A percentile compares a stretch with the other conserved stretches of the same genome.
Evolutionary conservation across 2,113 vertebrate species (phyloP).

Genomic region (Prinia subflava): DNA sequence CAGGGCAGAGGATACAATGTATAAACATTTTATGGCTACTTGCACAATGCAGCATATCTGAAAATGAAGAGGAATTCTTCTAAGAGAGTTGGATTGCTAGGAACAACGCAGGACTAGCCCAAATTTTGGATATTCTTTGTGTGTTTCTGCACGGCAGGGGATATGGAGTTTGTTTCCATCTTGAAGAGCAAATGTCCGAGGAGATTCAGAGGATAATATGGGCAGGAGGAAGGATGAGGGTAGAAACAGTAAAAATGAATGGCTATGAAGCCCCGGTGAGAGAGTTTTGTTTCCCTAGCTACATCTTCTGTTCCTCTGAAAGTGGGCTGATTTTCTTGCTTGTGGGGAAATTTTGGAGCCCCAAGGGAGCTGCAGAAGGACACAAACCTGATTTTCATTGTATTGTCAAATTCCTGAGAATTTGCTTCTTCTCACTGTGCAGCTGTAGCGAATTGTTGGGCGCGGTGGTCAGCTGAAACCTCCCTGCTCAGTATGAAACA

Average conservation of each 20-base stretch:
- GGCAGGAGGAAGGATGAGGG: not conserved
- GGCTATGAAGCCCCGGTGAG: not conserved
- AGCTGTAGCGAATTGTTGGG: not conserved
- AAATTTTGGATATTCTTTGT: not conserved
- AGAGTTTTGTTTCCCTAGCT: not conserved
- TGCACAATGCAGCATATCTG: not conserved
- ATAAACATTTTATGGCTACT: not conserved
- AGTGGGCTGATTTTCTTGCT: not conserved
- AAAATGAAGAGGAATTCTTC: not conserved
- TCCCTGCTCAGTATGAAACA: not conserved
- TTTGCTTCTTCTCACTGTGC: not conserved
- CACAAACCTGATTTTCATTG: not conserved
- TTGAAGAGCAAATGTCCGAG: not conserved
- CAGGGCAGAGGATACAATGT: not conserved
- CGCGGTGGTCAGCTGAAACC: not conserved
- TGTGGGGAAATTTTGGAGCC: not conserved
- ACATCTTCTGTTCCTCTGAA: not conserved
- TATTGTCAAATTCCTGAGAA: not conserved
- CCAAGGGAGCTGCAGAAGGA: not conserved
- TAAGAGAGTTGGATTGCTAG: not conserved
- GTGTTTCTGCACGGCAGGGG: not conserved
- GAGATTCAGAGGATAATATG: not conserved
- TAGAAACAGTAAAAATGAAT: not conserved
- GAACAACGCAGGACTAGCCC: fast-evolving
- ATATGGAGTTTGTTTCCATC: not conserved